A percentile compares a stretch with the other conserved stretches of the same genome.
phyloP scores from a whole-genome alignment of 2,797 vertebrate genomes.

The Anas bernieri region DNA sequence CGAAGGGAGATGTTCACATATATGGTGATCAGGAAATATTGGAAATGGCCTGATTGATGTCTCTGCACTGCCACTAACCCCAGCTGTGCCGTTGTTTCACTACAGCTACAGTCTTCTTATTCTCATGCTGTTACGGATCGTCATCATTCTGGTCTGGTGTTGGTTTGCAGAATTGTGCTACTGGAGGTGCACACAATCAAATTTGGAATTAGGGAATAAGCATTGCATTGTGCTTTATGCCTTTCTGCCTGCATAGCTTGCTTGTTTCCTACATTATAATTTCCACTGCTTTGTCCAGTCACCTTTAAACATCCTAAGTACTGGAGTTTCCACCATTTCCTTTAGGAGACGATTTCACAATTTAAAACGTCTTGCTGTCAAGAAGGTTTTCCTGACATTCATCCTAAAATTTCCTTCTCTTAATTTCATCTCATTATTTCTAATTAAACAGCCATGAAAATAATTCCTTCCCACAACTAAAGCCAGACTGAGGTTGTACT shows the following conservation, averaged over 20 bases:
- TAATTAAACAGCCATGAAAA: background rate
- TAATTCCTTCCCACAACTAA: background rate
- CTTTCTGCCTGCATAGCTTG: background rate
- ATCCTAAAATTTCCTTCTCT: slow-evolving; percentile 24
- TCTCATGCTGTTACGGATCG: accelerated
- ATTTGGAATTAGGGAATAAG: background rate
- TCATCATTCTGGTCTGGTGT: background rate
- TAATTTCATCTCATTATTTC: background rate
- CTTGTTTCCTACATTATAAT: background rate
- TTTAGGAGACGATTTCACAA: background rate
- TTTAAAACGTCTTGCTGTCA: background rate
- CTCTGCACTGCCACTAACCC: background rate
- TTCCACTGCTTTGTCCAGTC: background rate
- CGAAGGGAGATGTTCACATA: accelerated
- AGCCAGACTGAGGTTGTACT: background rate
- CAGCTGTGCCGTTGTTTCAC: accelerated
- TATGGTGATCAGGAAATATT: accelerated
- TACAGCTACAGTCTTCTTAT: accelerated
- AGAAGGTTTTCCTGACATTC: slow-evolving; percentile 6
- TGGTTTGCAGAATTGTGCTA: background rate
- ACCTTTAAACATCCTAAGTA: background rate
- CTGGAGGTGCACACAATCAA: background rate
- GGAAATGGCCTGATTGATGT: background rate
- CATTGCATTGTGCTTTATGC: accelerated
- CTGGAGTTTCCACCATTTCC: background rate